Evolutionary conservation across 2,113 vertebrate genomes (phyloP).

Genomic region (Isichthys henryi): DNA sequence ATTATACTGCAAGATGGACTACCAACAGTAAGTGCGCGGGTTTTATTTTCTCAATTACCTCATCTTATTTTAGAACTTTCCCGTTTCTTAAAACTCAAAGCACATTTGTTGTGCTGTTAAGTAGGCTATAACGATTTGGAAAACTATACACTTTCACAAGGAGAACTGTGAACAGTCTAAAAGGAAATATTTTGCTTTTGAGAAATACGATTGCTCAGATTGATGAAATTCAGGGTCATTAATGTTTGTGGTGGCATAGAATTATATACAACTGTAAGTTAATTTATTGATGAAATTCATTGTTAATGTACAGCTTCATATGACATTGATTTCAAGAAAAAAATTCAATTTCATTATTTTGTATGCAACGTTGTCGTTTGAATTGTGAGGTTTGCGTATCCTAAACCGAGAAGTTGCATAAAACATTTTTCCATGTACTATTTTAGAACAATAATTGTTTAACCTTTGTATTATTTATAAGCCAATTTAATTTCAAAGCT

Average conservation of each 20-base stretch:
- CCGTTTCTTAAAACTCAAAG: neutral
- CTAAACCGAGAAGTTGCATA: neutral
- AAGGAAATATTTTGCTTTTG: neutral
- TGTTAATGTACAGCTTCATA: neutral
- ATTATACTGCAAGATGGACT: slow-evolving; percentile 86
- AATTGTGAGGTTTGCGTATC: neutral
- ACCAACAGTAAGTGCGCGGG: slow-evolving; percentile 75
- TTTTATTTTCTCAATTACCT: neutral
- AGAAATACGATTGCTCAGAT: neutral
- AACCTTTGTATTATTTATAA: neutral
- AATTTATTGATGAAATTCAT: neutral
- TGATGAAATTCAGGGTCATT: neutral
- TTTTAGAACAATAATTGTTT: neutral
- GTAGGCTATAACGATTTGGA: neutral
- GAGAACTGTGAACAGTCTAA: neutral
- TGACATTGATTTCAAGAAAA: neutral
- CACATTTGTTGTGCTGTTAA: neutral
- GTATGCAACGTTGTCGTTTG: neutral
- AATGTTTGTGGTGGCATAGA: neutral
- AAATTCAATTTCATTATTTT: neutral
- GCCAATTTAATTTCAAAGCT: neutral
- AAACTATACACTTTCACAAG: neutral
- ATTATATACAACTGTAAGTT: neutral
- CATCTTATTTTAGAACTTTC: neutral
- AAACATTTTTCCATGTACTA: neutral